phyloP scores from a whole-genome alignment of 2,113 vertebrate genomes.

The Myocastor coypus region DNA sequence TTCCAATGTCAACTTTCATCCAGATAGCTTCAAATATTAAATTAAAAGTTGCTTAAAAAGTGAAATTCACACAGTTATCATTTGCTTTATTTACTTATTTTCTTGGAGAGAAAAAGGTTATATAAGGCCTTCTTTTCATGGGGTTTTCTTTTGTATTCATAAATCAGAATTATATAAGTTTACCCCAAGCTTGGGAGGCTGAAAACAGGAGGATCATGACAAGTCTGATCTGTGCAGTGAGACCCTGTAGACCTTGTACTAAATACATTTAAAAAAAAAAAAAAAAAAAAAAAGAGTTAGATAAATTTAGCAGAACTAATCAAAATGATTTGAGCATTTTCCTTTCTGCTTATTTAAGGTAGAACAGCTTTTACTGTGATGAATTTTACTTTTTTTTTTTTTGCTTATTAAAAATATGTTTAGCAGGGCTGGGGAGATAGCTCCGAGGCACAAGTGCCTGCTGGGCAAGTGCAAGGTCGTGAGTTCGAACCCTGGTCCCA shows the following conservation, averaged over 20 bases:
- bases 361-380: background rate
- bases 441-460: no score
- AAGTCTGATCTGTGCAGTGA: no score
- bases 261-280: no score
- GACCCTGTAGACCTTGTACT: no score
- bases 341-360: background rate
- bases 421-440: no score
- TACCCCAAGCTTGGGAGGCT: background rate
- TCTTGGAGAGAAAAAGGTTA: conserved; percentile 15
- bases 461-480: no score
- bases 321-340: conserved; percentile 38
- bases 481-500: no score
- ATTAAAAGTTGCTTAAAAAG: conserved; percentile 57
- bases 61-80: background rate
- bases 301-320: conserved; percentile 42
- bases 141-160: background rate
- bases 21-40: conserved; percentile 77
- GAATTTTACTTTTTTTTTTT: background rate
- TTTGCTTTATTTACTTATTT: background rate
- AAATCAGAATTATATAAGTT: conserved; percentile 24
- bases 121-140: background rate
- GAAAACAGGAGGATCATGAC: no score
- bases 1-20: conserved; percentile 48
- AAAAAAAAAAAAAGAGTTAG: background rate
- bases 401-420: background rate